Base-by-base conservation (phyloP, 2,113 vertebrate species). In the Leptosomus discolor region DNA sequence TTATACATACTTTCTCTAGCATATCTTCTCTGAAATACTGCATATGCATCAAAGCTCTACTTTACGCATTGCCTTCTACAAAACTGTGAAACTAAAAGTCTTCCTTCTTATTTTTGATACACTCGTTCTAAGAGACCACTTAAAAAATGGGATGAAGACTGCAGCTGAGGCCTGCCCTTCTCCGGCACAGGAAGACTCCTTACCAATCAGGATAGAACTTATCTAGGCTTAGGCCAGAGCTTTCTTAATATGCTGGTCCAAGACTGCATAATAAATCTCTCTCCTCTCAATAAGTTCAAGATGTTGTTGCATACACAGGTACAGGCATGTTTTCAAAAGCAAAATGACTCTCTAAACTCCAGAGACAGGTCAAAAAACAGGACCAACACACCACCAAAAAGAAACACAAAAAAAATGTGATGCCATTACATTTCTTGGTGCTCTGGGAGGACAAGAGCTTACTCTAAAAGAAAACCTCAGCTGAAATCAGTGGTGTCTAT, bases 131-230 rank as follows among this genome's bases (percentile, higher is more conserved):
- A 54, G 10, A 69, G 3, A 75, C 5, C 3, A 15, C 14, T 34
- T 63, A 51, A 74, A 60, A 70, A 43, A 12, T 0, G 0, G 16
- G 29, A 74, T 80, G 29, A 75, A 71, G 56, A 51, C 15, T 0
- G 1, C 22, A 67, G 23, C 23, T 60, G 56, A 90, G n/a, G 39
- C 24, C 18, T n/a, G 6, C 64, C 22, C 10, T 86, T 21, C 51
- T 89, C 45, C 81, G 54, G 32, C 32, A 67, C 6, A 22, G 23
- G 30, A 8, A 48, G 5, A 27, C 13, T 65, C 53, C 50, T 61
- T 74, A 58, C 5, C 63, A 75, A 68, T 46, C 15, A 78, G 39
- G 11, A 27, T 2, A 29, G 64, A 78, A 30, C 18, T 56, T 32
- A 46, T 36, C n/a, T 32, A 48, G 17, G 19, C 11, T 85, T 29